Conservation (phyloP, 1,140 invertebrate species). For the Megathymus violae region DNA sequence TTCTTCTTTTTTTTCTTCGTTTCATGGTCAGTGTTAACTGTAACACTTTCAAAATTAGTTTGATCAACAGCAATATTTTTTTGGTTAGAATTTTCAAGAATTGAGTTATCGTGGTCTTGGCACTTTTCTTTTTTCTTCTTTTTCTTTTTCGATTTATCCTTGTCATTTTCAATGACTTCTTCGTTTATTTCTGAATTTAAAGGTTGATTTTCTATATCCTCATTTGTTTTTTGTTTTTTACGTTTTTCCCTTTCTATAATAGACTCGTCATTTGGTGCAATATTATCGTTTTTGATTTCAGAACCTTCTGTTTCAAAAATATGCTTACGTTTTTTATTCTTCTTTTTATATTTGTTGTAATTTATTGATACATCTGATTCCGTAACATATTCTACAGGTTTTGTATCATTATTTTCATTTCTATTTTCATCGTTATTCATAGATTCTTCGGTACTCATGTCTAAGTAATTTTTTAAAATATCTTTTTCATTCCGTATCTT, state of each 20-base stretch:
- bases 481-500: constrained; percentile 24
- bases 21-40: background rate
- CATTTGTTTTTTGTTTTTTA: background rate
- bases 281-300: background rate
- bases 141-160: constrained; percentile 26
- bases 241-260: background rate
- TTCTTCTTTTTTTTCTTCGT: constrained; percentile 39
- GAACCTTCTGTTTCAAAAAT: constrained; percentile 9
- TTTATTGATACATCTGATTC: background rate
- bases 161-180: constrained; percentile 13
- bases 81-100: constrained; percentile 1
- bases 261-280: background rate
- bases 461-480: background rate
- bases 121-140: constrained; percentile 37
- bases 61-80: constrained; percentile 18
- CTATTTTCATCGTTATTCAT: background rate
- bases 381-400: background rate
- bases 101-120: background rate
- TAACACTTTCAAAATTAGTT: constrained; percentile 6
- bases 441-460: background rate
- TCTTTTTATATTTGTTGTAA: constrained; percentile 6
- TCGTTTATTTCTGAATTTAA: constrained; percentile 5
- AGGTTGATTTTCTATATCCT: constrained; percentile 15
- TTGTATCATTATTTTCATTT: background rate
- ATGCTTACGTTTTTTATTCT: constrained; percentile 27